Evolutionary conservation across 23 tunicate species (phyloP).

Genomic region (Styela plicata): DNA sequence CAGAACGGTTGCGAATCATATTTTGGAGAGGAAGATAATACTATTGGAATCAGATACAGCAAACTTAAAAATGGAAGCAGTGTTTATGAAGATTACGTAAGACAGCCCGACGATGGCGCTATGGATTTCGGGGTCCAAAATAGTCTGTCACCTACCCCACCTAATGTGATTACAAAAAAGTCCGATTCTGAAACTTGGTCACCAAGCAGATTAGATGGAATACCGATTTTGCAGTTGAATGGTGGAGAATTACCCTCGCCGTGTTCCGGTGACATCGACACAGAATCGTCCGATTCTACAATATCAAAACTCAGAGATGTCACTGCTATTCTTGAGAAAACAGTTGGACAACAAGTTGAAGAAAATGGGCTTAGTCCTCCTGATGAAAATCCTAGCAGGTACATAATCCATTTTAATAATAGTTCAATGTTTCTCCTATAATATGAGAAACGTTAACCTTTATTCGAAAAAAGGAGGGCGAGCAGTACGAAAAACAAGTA

Average conservation of each 20-base stretch:
- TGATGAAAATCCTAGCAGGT: not conserved
- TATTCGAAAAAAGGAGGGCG: no score
- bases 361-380: not conserved
- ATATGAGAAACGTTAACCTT: no score
- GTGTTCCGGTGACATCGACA: not conserved
- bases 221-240: slow-evolving; percentile 2
- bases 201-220: not conserved
- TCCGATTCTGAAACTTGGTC: not conserved
- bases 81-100: not conserved
- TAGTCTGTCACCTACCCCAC: not conserved
- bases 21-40: not conserved
- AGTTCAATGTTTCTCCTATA: no score
- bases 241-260: slow-evolving; percentile 5
- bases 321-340: not conserved
- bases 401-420: no score
- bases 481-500: no score
- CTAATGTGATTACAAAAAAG: not conserved
- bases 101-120: not conserved
- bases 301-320: slow-evolving; percentile 2
- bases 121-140: not conserved
- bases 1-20: not conserved
- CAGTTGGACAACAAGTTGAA: not conserved
- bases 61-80: not conserved
- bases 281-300: not conserved
- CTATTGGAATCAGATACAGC: not conserved